These are phyloP conservation scores for Rousettus leschenaultii DNA, from an alignment of 2,113 vertebrate genomes.

Conservation along the genomic window DNA sequence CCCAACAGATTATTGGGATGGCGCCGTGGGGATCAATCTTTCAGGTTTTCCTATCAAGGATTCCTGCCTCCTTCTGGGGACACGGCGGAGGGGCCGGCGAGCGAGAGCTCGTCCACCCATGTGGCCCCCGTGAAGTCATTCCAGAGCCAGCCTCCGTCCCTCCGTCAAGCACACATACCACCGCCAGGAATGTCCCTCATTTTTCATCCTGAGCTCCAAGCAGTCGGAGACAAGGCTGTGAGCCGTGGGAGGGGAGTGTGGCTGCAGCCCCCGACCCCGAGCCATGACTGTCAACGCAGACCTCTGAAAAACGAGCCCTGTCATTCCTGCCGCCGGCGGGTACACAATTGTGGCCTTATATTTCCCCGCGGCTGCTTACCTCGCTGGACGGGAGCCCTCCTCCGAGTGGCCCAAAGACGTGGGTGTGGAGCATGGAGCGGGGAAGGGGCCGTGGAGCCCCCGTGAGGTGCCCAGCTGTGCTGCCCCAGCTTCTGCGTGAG, in stretches of 20 bases:
- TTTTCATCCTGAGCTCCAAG: constrained; percentile 21
- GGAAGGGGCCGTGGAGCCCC: too few relatives aligned
- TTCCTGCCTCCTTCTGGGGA: constrained; percentile 49
- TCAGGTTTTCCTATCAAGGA: constrained; percentile 72
- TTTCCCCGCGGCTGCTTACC: not conserved
- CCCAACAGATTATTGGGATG: constrained; percentile 49
- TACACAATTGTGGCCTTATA: not conserved
- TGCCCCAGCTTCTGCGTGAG: rapidly evolving
- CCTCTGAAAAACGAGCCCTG: not conserved
- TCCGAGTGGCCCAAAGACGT: rapidly evolving
- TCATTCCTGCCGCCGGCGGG: rapidly evolving
- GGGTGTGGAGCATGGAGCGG: rapidly evolving
- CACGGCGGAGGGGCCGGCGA: not conserved
- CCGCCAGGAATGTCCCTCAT: not conserved
- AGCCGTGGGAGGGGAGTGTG: not conserved
- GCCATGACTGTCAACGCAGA: rapidly evolving
- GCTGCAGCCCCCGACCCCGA: rapidly evolving
- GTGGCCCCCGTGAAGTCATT: constrained; percentile 19
- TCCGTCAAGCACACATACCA: rapidly evolving
- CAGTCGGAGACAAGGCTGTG: rapidly evolving
- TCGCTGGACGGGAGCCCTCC: not conserved
- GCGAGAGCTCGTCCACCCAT: constrained; percentile 56
- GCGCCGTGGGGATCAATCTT: constrained; percentile 69
- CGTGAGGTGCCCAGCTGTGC: rapidly evolving
- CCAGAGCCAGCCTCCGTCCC: not conserved